A percentile compares a stretch with the other conserved stretches of the same genome.
These are phyloP conservation scores for Herpailurus yagouaroundi DNA, from an alignment of 2,113 vertebrate species.

Conservation along the genomic window DNA sequence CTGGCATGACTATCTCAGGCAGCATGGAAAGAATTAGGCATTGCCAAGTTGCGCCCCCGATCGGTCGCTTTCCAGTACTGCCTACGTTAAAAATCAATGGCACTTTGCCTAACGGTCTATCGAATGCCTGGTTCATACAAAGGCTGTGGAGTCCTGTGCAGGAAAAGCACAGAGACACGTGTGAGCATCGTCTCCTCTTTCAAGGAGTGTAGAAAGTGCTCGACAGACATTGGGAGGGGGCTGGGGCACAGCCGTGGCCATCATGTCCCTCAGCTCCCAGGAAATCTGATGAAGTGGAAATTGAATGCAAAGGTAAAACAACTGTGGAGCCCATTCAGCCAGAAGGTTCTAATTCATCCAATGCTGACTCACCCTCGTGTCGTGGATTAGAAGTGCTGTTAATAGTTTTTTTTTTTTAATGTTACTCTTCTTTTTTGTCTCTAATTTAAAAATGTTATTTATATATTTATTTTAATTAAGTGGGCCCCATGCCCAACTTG, in stretches of 20 bases:
- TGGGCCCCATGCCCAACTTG: not conserved
- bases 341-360: not conserved
- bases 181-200: not conserved
- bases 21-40: not conserved
- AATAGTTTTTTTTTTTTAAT: not conserved
- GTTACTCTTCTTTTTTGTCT: not conserved
- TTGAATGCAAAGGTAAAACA: not conserved
- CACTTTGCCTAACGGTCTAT: not conserved
- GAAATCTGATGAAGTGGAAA: not conserved
- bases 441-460: not conserved
- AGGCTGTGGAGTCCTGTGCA: not conserved
- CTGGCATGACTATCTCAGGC: not conserved
- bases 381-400: not conserved
- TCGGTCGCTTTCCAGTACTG: not conserved
- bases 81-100: not conserved
- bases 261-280: not conserved
- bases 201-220: not conserved
- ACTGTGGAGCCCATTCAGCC: not conserved
- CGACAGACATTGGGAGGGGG: accelerated
- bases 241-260: accelerated
- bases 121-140: not conserved
- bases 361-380: not conserved
- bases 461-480: not conserved
- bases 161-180: not conserved
- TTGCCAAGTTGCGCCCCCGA: too few relatives aligned